These are phyloP conservation scores for Sakesphorus luctuosus DNA, from an alignment of 2,113 vertebrate species.

Conservation along the genomic window DNA sequence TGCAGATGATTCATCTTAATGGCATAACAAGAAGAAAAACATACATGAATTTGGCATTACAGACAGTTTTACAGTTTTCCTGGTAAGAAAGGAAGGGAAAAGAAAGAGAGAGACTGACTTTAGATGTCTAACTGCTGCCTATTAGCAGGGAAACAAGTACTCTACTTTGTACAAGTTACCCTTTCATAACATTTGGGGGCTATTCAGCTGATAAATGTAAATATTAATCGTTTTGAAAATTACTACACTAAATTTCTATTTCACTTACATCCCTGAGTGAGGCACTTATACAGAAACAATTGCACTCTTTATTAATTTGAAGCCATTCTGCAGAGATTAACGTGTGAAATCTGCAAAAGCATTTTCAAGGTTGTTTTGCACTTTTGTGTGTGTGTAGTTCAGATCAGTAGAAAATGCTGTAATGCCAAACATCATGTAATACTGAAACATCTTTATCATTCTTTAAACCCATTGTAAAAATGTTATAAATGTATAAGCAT, in stretches of 20 bases:
- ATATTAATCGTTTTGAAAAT: constrained; percentile 13
- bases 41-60: neutral
- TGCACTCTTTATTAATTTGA: constrained; percentile 67
- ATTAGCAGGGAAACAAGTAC: neutral
- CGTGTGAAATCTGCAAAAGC: constrained; percentile 50
- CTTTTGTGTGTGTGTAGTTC: constrained; percentile 37
- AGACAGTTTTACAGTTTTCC: neutral
- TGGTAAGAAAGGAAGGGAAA: neutral
- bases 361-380: constrained; percentile 52
- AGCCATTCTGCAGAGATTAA: constrained; percentile 61
- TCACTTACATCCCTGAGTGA: neutral
- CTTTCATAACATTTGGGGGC: neutral
- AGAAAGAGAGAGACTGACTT: neutral
- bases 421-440: neutral
- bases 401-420: neutral
- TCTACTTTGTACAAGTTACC: neutral
- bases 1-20: constrained; percentile 44
- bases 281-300: constrained; percentile 59
- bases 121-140: neutral
- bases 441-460: constrained; percentile 9
- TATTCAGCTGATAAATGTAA: neutral
- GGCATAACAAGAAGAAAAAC: constrained; percentile 19
- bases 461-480: constrained; percentile 35
- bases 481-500: neutral
- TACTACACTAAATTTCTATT: neutral